Conservation (phyloP, 2,113 vertebrate genomes). For the Tragelaphus scriptus region DNA sequence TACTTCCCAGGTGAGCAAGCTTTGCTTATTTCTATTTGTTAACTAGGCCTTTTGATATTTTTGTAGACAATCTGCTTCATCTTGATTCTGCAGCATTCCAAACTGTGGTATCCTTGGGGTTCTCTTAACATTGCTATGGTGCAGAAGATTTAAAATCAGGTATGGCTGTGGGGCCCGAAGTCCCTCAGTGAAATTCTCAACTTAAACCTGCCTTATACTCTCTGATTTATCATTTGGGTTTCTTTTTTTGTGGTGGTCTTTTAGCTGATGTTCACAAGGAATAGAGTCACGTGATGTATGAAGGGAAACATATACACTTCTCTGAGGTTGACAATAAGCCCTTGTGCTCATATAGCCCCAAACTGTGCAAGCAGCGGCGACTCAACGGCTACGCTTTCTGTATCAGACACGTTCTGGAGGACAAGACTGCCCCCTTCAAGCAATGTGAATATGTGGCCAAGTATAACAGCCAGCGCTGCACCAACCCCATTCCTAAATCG, state of each 20-base stretch:
- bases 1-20: slow-evolving; percentile 6
- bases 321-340: slow-evolving; percentile 99
- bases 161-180: slow-evolving; percentile 68
- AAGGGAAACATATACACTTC: slow-evolving; percentile 99
- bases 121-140: slow-evolving; percentile 82
- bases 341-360: slow-evolving; percentile 99
- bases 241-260: slow-evolving; percentile 75
- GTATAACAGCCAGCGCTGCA: slow-evolving; percentile 99
- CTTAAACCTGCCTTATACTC: not conserved
- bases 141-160: slow-evolving; percentile 87
- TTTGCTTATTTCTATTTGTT: slow-evolving; percentile 57
- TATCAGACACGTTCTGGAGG: slow-evolving; percentile 99
- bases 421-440: slow-evolving; percentile 99
- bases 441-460: slow-evolving; percentile 99
- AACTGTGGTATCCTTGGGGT: slow-evolving; percentile 77
- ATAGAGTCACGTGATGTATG: slow-evolving; percentile 99
- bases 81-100: slow-evolving; percentile 81
- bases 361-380: slow-evolving; percentile 99
- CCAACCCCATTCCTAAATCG: slow-evolving; percentile 99
- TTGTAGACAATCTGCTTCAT: slow-evolving; percentile 82
- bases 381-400: slow-evolving; percentile 99
- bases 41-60: slow-evolving; percentile 74
- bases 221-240: slow-evolving; percentile 64
- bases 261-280: slow-evolving; percentile 99
- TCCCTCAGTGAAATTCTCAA: slow-evolving; percentile 53